Base-by-base conservation (phyloP, 2,797 vertebrate genomes). In the Lacerta bilineata region DNA sequence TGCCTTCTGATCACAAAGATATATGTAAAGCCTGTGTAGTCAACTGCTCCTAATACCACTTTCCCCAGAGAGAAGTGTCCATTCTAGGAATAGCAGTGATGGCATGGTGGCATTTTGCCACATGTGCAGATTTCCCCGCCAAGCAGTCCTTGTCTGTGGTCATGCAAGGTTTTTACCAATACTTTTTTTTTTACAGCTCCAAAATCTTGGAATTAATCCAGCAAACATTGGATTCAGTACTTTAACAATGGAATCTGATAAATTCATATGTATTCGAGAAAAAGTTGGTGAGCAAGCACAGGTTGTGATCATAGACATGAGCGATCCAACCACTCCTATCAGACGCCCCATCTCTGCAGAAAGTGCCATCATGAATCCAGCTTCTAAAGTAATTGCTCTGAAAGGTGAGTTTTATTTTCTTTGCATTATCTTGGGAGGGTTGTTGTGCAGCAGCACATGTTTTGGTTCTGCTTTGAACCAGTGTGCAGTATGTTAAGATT, bases 211-310 rank as follows among this genome's bases (percentile, higher is more conserved):
- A 11, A 97, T 99, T 95, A 98, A 98, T 96, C 98, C 98, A 46
- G 98, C 97, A 90, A 98, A 98, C 93, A 98, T 98, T 90, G 98
- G 98, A 87, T 99, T 99, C 96, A 99, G 98, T 96, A 98, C 98
- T 25, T 96, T 99, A 90, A 99, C 98, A 82, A 98, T 99, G 98
- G 98, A 98, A 96, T 99, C 98, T 1, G 98, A 99, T 96, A 98
- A 98, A 92, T 99, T 98, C 96, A 98, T 98, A 95, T 98, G 98
- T 94, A 97, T 99, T 94, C 95, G 98, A 80, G 98, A 99, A 96
- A 99, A 98, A 92, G 98, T 98, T 82, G 98, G 98, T 1, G 98
- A 98, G 80, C 98, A 99, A 96, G 98, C 98, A 33, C 98, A 98
- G 93, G 98, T 99, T 87, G 97, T 98, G 87, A 98, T 98, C 71